phyloP scores from a whole-genome alignment of 2,113 vertebrate species.

The Ailuropoda melanoleuca region DNA sequence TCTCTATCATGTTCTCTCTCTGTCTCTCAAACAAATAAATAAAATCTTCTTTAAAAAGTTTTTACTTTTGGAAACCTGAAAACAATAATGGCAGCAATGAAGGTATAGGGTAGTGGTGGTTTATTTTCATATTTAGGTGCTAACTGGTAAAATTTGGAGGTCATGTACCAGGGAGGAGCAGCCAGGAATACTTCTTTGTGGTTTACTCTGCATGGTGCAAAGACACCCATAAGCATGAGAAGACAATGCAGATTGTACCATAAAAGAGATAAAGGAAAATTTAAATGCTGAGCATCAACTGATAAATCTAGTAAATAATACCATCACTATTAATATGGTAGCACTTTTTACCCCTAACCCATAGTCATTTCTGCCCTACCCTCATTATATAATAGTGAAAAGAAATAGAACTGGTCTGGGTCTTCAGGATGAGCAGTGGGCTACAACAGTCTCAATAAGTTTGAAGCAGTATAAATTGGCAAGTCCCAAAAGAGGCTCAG shows the following conservation, averaged over 20 bases:
- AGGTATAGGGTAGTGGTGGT: neutral
- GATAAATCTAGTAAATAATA: neutral
- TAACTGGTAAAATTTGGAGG: neutral
- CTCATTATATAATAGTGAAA: neutral
- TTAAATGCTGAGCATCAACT: neutral
- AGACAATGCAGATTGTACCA: neutral
- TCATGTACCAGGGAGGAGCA: neutral
- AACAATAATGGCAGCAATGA: neutral
- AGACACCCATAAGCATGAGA: neutral
- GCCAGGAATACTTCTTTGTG: neutral
- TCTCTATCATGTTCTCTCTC: too few relatives aligned
- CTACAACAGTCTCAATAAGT: neutral
- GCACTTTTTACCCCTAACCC: neutral
- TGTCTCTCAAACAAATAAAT: too few relatives aligned
- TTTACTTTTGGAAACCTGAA: neutral
- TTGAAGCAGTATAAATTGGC: neutral
- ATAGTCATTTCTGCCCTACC: neutral
- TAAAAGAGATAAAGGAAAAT: neutral
- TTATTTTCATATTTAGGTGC: neutral
- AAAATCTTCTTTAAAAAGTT: neutral
- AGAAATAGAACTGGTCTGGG: neutral
- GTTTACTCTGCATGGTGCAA: neutral
- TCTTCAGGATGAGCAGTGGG: neutral
- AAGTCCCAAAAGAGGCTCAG: neutral
- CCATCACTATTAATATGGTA: neutral